Base-by-base conservation (phyloP, 92 coral and sea anemone species). In the Metridium senile region DNA sequence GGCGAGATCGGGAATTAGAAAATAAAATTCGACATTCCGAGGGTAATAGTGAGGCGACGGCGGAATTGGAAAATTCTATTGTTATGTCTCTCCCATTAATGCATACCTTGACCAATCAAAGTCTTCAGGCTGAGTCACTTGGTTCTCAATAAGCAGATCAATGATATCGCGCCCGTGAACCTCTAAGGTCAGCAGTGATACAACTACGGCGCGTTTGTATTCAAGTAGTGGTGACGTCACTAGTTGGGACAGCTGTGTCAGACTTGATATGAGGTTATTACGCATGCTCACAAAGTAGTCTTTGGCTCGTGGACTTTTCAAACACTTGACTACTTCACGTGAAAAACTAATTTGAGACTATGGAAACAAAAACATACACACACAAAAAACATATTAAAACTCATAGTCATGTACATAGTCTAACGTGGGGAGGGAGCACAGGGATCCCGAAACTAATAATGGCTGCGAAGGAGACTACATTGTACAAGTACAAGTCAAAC, bases 151-250 rank as follows among this genome's bases (percentile, higher is more conserved):
- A 51, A 95, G 87, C 0, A 88, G 76, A 71, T 89, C 96, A 77
- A 95, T 73, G 27, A 91, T 86, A 66, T 95, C 97, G 56, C 99
- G 94, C 66, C 86, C 97, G 74, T 95, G 99, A 39, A 95, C 99
- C 56, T 89, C 84, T 20, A 92, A 81, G 61, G 99, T 92, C 75
- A 95, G 93, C 88, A 95, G 71, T 1, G 97, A 91, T 71, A 89
- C 99, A 13, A 95, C 81, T 3, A 92, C 87, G 72, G 87, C 91
- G 58, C 87, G 94, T 64, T 89, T 93, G 52, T 89, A 82, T 43
- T 79, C 86, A 29, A 81, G 83, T 26, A 89, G 68, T 7, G 82
- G 65, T 53, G 99, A 84, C 53, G 94, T 95, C 62, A 95, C 99
- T 34, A 93, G 78, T 78, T 89, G 91, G 25, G 94, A 91, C 29